These are phyloP conservation scores for Gastrophysa polygoni DNA, from an alignment of 2,888 invertebrate genomes.

Conservation along the genomic window DNA sequence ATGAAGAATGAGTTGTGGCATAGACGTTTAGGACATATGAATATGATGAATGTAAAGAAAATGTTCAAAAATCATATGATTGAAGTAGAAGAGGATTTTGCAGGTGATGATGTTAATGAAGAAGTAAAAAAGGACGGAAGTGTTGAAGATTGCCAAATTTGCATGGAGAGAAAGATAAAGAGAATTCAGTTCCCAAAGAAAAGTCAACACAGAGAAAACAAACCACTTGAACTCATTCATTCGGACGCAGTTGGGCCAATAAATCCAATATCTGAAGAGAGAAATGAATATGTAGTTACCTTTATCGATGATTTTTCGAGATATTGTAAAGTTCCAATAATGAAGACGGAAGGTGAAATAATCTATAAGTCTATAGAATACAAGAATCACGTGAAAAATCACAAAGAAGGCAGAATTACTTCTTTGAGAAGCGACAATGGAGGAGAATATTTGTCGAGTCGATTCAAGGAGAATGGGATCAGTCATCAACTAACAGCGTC, in stretches of 20 bases:
- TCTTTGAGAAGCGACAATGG: not conserved
- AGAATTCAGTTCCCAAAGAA: not conserved
- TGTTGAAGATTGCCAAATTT: not conserved
- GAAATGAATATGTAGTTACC: slow-evolving; percentile 43
- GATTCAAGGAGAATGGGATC: slow-evolving; percentile 6
- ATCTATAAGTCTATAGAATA: not conserved
- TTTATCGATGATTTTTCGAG: slow-evolving; percentile 48
- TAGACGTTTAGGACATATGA: no score
- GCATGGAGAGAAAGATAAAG: no score
- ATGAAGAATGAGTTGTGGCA: not conserved
- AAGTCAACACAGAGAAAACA: not conserved
- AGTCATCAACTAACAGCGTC: no score
- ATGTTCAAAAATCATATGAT: no score
- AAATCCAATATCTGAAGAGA: slow-evolving; percentile 39
- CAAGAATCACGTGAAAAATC: not conserved
- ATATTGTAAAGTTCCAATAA: slow-evolving; percentile 16
- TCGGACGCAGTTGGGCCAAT: slow-evolving; percentile 38
- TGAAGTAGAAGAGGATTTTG: no score
- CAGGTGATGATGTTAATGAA: no score
- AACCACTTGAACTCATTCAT: not conserved
- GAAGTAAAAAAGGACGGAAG: no score
- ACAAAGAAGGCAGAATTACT: not conserved
- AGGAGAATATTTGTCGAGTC: not conserved
- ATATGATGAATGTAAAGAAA: no score
- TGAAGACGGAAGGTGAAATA: not conserved